Evolutionary conservation across 1,140 invertebrate genomes (phyloP).

Genomic region (Helicoverpa zea): DNA sequence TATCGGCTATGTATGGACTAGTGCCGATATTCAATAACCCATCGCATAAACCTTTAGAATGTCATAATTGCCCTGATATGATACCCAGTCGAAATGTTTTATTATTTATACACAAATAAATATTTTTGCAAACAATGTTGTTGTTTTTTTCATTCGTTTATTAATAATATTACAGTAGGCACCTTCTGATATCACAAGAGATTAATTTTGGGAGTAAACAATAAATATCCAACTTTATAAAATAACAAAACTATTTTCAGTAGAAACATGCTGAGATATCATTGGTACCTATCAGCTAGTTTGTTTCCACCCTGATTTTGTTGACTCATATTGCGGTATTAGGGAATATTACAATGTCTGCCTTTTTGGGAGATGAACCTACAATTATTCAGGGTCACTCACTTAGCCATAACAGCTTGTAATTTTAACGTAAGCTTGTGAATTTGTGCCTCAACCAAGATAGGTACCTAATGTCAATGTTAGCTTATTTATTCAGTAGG

Average conservation of each 20-base stretch:
- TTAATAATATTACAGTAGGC: no score
- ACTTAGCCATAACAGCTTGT: neutral
- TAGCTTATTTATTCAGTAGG: neutral
- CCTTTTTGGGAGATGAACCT: no score
- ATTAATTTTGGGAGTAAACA: no score
- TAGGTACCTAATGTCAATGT: neutral
- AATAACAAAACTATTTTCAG: no score
- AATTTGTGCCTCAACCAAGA: neutral
- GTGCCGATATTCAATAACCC: conserved; percentile 6
- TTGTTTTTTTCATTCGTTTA: neutral
- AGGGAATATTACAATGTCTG: no score
- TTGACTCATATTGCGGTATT: no score
- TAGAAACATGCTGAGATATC: no score
- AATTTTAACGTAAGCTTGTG: neutral
- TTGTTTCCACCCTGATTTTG: no score
- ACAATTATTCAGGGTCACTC: no score
- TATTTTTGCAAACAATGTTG: neutral
- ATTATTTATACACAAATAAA: neutral
- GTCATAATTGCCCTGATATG: neutral
- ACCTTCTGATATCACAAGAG: no score
- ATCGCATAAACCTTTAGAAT: neutral
- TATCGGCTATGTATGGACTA: neutral
- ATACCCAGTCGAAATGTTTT: conserved; percentile 2
- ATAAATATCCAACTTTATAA: no score
- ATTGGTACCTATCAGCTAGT: no score